phyloP scores from a whole-genome alignment of 2,797 vertebrate species.

The Acipenser ruthenus region DNA sequence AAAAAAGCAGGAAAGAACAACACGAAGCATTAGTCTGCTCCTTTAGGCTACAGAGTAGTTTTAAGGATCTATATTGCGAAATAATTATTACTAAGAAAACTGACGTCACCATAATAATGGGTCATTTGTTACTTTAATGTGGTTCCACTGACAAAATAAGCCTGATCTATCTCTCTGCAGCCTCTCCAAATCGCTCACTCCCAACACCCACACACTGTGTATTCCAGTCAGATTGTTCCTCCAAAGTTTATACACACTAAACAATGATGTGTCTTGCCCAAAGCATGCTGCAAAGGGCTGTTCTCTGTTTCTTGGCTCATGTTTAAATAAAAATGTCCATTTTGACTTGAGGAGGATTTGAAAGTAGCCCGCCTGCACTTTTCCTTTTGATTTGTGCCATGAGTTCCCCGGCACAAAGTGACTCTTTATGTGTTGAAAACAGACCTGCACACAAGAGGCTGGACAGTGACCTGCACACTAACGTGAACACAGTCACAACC shows the following conservation, averaged over 20 bases:
- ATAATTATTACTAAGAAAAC: constrained; percentile 51
- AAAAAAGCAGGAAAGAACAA: constrained; percentile 2
- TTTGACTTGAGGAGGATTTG: constrained; percentile 74
- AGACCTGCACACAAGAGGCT: background rate
- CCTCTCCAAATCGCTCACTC: constrained; percentile 67
- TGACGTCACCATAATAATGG: constrained; percentile 64
- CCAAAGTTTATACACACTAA: constrained; percentile 74
- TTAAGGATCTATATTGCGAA: constrained; percentile 10
- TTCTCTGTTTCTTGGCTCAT: constrained; percentile 62
- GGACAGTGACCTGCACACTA: no score
- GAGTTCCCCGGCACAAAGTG: constrained; percentile 55
- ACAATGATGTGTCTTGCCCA: constrained; percentile 65
- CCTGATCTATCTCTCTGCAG: constrained; percentile 66
- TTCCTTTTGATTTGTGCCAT: constrained; percentile 62
- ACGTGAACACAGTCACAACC: no score
- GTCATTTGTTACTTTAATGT: constrained; percentile 63
- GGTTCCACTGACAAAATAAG: constrained; percentile 61
- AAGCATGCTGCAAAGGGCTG: constrained; percentile 58
- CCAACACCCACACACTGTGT: constrained; percentile 68
- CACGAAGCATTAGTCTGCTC: constrained; percentile 8
- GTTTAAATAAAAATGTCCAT: constrained; percentile 76
- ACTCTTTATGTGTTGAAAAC: background rate
- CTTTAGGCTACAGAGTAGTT: constrained; percentile 3
- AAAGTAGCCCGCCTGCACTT: constrained; percentile 63
- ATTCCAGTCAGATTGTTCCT: constrained; percentile 68